These are phyloP conservation scores for Stegophylla sp. DNA, from an alignment of 2,888 invertebrate genomes.

Conservation along the genomic window DNA sequence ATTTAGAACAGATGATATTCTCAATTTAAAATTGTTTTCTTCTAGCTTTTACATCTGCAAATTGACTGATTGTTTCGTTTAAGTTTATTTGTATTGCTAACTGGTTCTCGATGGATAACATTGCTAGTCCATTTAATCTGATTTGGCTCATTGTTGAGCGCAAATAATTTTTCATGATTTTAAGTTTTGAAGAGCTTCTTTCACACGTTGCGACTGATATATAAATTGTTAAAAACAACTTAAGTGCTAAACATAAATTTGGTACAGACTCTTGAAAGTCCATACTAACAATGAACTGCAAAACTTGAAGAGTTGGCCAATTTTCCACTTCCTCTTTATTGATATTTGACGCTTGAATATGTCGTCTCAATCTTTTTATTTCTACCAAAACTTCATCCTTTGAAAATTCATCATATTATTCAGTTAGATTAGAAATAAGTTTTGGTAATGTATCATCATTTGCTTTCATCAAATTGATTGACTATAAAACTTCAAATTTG, in stretches of 20 bases:
- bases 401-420: background rate
- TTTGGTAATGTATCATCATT: background rate
- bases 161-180: conserved; percentile 23
- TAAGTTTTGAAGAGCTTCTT: conserved; percentile 24
- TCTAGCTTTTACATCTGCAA: conserved; percentile 12
- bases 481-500: conserved; percentile 2
- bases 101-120: conserved; percentile 27
- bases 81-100: conserved; percentile 6
- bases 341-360: conserved; percentile 7
- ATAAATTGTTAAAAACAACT: conserved; percentile 11
- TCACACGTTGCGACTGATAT: conserved; percentile 18
- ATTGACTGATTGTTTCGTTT: background rate
- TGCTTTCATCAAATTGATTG: background rate
- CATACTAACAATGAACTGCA: conserved; percentile 19
- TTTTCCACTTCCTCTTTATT: background rate
- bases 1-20: no score
- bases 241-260: background rate
- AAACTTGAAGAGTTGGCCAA: background rate
- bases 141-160: conserved; percentile 22
- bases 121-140: conserved; percentile 6
- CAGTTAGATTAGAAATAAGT: background rate
- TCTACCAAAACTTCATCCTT: conserved; percentile 1
- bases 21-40: background rate
- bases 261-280: conserved; percentile 17
- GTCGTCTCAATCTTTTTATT: conserved; percentile 13